Percentiles rank a stretch among this genome's conserved stretches.
Conservation (phyloP, 2,113 vertebrate species). For the Poecilia latipinna region DNA sequence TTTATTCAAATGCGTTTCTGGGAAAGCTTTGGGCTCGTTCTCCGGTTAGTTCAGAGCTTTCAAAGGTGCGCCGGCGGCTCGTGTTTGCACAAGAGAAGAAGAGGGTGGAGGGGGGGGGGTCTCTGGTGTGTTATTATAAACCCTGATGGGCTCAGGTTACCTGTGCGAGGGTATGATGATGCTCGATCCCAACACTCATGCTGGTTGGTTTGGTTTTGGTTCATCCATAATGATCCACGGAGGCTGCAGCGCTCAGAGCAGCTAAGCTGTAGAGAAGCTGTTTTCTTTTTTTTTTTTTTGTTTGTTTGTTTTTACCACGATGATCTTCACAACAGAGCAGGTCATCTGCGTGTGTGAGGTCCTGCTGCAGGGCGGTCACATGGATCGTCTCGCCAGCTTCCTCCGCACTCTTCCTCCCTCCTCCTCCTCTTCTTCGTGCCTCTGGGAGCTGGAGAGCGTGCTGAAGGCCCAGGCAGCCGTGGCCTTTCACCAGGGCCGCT, state of each 20-base stretch:
- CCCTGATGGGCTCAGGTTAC: conserved; percentile 75
- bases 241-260: conserved; percentile 2
- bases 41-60: conserved; percentile 22
- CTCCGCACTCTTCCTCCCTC: conserved; percentile 63
- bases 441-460: conserved; percentile 68
- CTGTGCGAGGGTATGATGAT: conserved; percentile 56
- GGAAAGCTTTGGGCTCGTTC: conserved; percentile 6
- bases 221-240: conserved; percentile 14
- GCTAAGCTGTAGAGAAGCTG: background rate
- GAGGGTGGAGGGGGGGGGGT: conserved; percentile 32
- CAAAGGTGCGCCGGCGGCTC: conserved; percentile 26
- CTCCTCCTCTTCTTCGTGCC: background rate
- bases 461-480: conserved; percentile 73
- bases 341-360: conserved; percentile 72
- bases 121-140: conserved; percentile 61
- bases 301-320: conserved; percentile 18
- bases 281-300: too few relatives aligned
- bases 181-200: conserved; percentile 23
- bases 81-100: conserved; percentile 50
- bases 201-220: conserved; percentile 18
- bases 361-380: conserved; percentile 44
- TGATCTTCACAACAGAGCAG: conserved; percentile 78
- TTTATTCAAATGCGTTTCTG: conserved; percentile 67
- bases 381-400: conserved; percentile 72
- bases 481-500: conserved; percentile 78